Base-by-base conservation (phyloP, 2,113 vertebrate species). In the Prunella fulvescens region DNA sequence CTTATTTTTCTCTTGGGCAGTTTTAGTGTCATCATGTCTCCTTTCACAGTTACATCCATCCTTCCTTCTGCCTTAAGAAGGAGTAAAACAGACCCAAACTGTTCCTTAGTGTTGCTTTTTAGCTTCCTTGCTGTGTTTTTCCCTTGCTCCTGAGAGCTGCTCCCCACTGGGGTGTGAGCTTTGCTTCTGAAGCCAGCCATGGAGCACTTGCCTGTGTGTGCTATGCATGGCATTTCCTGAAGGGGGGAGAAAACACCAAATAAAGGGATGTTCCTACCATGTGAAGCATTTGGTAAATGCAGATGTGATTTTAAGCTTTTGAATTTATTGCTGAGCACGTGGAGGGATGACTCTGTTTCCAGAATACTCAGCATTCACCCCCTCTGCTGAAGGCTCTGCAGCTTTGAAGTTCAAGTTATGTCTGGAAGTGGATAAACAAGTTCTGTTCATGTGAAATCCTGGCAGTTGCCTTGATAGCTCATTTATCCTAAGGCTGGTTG, bases 221-320 rank as follows among this genome's bases (percentile, higher is more conserved):
- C 81, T 79, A 74, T 79, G 78, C 53, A 3, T 81, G 86, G 70
- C 48, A 76, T 92, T 95, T 94, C 90, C 95, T 88, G 85, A 92
- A 91, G 76, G 15, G 76, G 72, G 81, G 7, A 71, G 39, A 86
- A 72, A 71, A 79, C 80, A 65, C 37, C 81, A 72, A 81, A 64
- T 78, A 81, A 87, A 93, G 48, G 77, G 86, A 67, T 67, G 53
- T 42, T 82, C 44, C 62, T 76, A 13, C 40, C 29, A 3, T 39
- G 60, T 39, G 14, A 93, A 90, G 51, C n/a, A 11, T 60, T 82
- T 85, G 60, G n/a, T 44, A 79, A 86, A 65, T n/a, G 73, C 33
- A 47, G 26, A 57, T 76, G 50, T 66, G 45, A 82, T 20, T 2
- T 66, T 58, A 50, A 4, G 24, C 62, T 85, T 15, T 76, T 42